Evolutionary conservation across 2,797 vertebrate genomes (phyloP).

Genomic region (Myotis myotis): DNA sequence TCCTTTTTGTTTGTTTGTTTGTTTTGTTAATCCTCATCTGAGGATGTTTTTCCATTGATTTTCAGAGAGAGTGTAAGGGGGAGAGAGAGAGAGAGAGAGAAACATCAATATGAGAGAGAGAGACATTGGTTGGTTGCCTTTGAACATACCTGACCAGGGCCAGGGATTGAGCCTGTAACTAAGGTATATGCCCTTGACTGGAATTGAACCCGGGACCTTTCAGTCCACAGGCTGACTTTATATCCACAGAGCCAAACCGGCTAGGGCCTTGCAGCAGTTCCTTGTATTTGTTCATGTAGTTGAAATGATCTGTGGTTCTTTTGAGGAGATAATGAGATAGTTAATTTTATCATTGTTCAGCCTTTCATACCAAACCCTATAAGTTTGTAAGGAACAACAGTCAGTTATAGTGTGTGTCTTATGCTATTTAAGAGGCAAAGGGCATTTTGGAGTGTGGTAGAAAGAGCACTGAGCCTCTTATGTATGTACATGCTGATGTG

Average conservation of each 20-base stretch:
- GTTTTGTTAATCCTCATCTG: neutral
- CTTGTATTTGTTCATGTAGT: neutral
- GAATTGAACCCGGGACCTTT: too few species aligned
- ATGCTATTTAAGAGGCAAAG: neutral
- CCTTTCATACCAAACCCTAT: neutral
- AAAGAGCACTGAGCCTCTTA: neutral
- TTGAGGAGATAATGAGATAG: neutral
- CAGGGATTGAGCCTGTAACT: too few species aligned
- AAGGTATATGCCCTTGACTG: too few species aligned
- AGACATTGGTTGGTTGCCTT: too few species aligned
- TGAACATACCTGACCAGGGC: too few species aligned
- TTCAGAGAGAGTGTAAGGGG: neutral
- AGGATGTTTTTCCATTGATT: neutral
- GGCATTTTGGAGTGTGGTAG: slow-evolving; percentile 1
- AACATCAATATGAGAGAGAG: too few species aligned
- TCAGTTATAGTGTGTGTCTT: neutral
- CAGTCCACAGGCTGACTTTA: too few species aligned
- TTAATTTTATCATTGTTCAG: neutral
- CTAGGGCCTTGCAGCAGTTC: neutral
- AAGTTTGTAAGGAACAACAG: neutral
- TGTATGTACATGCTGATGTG: neutral
- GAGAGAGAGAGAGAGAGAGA: neutral
- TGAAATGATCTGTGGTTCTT: neutral
- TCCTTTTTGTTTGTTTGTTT: neutral
- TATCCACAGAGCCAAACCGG: too few species aligned